phyloP scores from a whole-genome alignment of 2,797 vertebrate genomes.

The Galaxias olidus region DNA sequence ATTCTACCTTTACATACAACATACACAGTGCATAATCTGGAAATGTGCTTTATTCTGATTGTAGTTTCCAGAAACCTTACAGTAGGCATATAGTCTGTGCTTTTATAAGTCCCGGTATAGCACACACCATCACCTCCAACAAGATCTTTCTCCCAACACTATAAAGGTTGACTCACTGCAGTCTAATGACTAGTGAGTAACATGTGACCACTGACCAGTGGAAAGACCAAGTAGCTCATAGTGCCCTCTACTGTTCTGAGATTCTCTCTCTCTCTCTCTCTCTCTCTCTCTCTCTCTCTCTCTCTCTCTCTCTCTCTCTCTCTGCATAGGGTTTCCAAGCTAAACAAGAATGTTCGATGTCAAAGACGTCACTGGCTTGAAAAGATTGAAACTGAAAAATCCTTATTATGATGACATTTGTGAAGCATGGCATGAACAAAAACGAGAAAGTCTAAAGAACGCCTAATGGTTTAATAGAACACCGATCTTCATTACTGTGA shows the following conservation, averaged over 20 bases:
- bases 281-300: too few species aligned
- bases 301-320: too few species aligned
- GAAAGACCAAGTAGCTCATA: constrained; percentile 65
- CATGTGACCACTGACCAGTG: constrained; percentile 62
- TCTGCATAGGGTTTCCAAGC: not conserved
- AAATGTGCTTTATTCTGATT: too few species aligned
- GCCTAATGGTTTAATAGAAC: too few species aligned
- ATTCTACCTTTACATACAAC: too few species aligned
- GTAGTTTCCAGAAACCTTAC: not conserved
- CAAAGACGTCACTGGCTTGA: too few species aligned
- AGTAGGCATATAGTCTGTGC: not conserved
- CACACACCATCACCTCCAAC: constrained; percentile 27
- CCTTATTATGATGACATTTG: too few species aligned
- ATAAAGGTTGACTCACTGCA: constrained; percentile 66
- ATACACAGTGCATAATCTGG: constrained; percentile 4
- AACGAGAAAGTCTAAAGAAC: too few species aligned
- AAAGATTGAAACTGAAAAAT: too few species aligned
- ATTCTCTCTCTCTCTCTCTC: too few species aligned
- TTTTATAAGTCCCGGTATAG: not conserved
- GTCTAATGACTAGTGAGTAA: constrained; percentile 72
- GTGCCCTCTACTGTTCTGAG: constrained; percentile 73
- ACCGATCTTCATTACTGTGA: constrained; percentile 14
- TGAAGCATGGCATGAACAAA: too few species aligned
- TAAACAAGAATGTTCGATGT: too few species aligned
- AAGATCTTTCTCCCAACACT: constrained; percentile 32